Percentiles rank a stretch among this genome's conserved stretches.
phyloP scores from a whole-genome alignment of 2,888 invertebrate species.

The Uloborus plumipes region DNA sequence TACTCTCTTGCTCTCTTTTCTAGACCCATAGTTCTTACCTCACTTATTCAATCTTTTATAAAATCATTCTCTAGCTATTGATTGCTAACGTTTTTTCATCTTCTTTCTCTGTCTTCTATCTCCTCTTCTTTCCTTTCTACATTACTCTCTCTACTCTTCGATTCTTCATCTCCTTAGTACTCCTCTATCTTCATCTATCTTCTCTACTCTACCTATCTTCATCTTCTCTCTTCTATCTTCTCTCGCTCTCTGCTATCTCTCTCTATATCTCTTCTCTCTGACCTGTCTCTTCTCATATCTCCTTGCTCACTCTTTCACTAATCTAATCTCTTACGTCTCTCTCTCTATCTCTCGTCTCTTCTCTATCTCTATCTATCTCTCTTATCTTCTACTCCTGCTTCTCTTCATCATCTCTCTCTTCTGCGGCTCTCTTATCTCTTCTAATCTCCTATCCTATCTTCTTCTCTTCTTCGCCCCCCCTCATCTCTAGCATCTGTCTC shows the following conservation, averaged over 20 bases:
- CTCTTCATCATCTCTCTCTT: neutral
- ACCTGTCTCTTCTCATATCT: neutral
- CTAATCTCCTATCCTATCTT: neutral
- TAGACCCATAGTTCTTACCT: no score
- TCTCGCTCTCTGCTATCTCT: neutral
- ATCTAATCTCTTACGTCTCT: neutral
- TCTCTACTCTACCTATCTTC: neutral
- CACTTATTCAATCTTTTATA: no score
- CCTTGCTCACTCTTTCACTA: no score
- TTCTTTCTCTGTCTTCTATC: neutral
- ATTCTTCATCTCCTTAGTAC: neutral
- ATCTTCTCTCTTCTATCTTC: neutral
- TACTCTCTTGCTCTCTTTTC: no score
- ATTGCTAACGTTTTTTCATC: neutral
- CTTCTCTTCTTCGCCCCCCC: neutral
- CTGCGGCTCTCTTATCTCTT: neutral
- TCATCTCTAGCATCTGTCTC: neutral
- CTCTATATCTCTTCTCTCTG: neutral
- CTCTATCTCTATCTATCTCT: neutral
- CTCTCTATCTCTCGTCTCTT: neutral
- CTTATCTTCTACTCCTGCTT: neutral
- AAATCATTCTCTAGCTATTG: neutral
- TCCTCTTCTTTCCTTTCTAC: neutral
- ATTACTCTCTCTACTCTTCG: neutral
- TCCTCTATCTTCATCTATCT: neutral